Percentiles rank a stretch among this genome's conserved stretches.
Evolutionary conservation across 2,113 vertebrate genomes (phyloP).

Genomic region (Bubo bubo): DNA sequence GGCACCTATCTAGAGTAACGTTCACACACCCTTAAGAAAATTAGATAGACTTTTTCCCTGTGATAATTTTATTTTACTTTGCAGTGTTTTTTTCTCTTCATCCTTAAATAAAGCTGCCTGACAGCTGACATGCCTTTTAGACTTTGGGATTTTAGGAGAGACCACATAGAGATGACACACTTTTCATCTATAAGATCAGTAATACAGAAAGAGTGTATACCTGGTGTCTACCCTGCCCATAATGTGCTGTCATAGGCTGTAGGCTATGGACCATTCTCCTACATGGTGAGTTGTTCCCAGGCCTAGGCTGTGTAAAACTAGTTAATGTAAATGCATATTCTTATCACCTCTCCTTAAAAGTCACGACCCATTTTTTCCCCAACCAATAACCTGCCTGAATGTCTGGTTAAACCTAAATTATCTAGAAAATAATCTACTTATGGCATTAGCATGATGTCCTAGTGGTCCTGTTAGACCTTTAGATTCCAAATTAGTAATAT

Average conservation of each 20-base stretch:
- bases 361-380: background rate
- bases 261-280: background rate
- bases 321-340: background rate
- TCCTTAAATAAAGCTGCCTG: background rate
- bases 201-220: background rate
- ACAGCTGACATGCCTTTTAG: background rate
- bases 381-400: background rate
- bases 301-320: background rate
- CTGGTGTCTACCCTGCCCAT: background rate
- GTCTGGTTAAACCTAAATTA: background rate
- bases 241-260: background rate
- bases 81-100: background rate
- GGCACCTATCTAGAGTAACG: background rate
- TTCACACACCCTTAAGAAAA: background rate
- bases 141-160: background rate
- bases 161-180: background rate
- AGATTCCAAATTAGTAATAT: background rate
- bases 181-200: background rate
- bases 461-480: background rate
- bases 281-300: background rate
- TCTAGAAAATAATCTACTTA: background rate
- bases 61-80: background rate
- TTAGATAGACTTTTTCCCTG: background rate
- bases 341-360: background rate
- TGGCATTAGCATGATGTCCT: background rate